Evolutionary conservation across 2,797 vertebrate species (phyloP).

Genomic region (Valencia hispanica): DNA sequence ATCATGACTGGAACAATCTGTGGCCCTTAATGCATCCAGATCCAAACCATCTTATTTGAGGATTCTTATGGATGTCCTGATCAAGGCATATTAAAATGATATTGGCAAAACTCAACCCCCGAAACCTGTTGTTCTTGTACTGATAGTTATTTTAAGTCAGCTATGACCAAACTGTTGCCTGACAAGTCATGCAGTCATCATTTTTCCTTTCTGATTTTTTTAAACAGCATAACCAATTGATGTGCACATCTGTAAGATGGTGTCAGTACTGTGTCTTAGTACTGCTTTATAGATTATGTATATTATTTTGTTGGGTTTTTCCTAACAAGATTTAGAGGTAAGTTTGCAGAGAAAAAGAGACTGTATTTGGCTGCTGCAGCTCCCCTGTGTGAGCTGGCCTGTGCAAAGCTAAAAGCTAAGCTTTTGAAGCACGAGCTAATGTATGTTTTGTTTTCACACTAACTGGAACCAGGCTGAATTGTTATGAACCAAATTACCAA

Average conservation of each 20-base stretch:
- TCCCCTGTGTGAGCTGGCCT: not conserved
- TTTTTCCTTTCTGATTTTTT: not conserved
- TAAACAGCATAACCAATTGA: not conserved
- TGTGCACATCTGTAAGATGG: not conserved
- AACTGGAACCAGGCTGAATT: not conserved
- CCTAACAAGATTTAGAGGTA: not conserved
- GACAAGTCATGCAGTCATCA: not conserved
- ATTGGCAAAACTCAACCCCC: not conserved
- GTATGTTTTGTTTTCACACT: not conserved
- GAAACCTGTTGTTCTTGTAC: not conserved
- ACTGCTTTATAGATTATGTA: not conserved
- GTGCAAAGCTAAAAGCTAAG: not conserved
- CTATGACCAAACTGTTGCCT: not conserved
- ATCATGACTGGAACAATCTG: not conserved
- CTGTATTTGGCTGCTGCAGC: not conserved
- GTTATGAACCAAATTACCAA: not conserved
- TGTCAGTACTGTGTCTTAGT: not conserved
- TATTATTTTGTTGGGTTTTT: slow-evolving; percentile 2
- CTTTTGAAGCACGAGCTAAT: not conserved
- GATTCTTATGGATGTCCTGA: not conserved
- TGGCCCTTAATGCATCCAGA: not conserved
- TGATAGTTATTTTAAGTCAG: not conserved
- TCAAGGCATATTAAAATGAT: not conserved
- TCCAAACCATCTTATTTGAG: not conserved
- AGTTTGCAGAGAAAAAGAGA: not conserved